Conservation (phyloP, 2,888 invertebrate species). For the Mythimna albipuncta region DNA sequence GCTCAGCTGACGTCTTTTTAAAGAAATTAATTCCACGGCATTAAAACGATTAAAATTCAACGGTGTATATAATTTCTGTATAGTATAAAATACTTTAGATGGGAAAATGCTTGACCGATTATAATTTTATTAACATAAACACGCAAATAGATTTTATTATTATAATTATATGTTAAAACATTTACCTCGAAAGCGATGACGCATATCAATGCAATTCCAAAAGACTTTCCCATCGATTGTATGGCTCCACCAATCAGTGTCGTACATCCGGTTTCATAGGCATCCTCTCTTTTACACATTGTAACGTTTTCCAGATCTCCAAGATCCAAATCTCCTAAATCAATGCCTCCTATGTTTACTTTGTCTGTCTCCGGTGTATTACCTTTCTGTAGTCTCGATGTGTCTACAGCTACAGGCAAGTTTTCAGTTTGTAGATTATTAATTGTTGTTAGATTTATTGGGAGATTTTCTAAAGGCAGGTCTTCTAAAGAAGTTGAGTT, state of each 20-base stretch:
- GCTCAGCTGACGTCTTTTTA: no score
- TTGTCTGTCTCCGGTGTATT: no score
- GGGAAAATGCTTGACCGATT: no score
- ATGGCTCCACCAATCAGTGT: conserved; percentile 9
- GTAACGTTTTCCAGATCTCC: not conserved
- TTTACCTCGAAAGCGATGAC: conserved; percentile 36
- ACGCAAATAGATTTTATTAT: not conserved
- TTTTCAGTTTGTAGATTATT: not conserved
- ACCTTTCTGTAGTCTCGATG: not conserved
- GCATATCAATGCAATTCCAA: conserved; percentile 14
- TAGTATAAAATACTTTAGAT: no score
- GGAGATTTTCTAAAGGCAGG: not conserved
- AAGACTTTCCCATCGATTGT: not conserved
- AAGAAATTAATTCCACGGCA: no score
- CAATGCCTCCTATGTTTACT: not conserved
- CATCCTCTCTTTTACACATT: conserved; percentile 35
- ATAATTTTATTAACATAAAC: no score
- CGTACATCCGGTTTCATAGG: conserved; percentile 47
- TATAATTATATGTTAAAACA: not conserved
- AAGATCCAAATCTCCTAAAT: not conserved
- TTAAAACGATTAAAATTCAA: no score
- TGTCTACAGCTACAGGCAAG: not conserved
- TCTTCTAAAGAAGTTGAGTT: not conserved
- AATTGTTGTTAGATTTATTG: not conserved
- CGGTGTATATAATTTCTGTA: no score